A percentile compares a stretch with the other conserved stretches of the same genome.
phyloP scores from a whole-genome alignment of 2,113 vertebrate species.

The Egretta garzetta region DNA sequence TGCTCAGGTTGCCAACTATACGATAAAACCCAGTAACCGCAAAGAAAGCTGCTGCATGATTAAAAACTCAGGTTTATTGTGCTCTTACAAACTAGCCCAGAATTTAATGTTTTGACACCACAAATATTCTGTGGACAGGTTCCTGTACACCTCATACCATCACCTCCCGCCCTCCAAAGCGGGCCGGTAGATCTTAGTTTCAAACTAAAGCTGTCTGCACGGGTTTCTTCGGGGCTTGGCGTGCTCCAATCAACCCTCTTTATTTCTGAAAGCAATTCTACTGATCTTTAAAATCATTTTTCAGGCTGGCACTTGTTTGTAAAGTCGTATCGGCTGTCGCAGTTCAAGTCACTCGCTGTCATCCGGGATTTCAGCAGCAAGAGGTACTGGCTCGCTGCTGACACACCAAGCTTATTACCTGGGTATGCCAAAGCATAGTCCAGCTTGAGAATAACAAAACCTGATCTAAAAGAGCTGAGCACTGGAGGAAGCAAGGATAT shows the following conservation, averaged over 20 bases:
- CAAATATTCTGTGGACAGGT: too few species aligned
- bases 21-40: neutral
- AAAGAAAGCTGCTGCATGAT: too few species aligned
- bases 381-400: neutral
- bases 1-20: accelerated
- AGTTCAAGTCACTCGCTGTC: neutral
- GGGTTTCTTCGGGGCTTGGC: neutral
- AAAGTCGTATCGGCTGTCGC: neutral
- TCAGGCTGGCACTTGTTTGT: neutral
- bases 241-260: neutral
- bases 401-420: too few species aligned
- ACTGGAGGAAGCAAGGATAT: neutral
- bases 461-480: neutral
- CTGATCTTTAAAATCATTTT: too few species aligned
- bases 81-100: neutral
- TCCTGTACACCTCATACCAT: neutral
- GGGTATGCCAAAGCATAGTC: neutral
- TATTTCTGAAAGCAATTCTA: neutral
- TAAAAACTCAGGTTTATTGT: neutral
- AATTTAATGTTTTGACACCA: neutral
- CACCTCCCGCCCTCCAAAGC: neutral
- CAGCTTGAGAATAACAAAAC: neutral
- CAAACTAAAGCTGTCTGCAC: neutral
- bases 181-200: neutral
- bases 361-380: neutral